These are phyloP conservation scores for Galbula dea DNA, from an alignment of 2,113 vertebrate genomes.

Conservation along the genomic window DNA sequence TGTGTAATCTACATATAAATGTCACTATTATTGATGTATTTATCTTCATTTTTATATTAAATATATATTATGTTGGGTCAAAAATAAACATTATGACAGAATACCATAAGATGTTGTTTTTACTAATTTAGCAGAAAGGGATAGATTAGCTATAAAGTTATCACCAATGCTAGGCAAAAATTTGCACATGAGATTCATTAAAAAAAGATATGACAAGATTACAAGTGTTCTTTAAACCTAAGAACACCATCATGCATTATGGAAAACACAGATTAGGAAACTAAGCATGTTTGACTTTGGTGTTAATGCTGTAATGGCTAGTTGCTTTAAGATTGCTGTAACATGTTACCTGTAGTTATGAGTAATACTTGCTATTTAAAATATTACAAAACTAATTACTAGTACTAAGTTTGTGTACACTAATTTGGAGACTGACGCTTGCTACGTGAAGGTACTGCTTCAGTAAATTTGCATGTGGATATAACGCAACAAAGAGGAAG, in stretches of 20 bases:
- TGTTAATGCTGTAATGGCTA: conserved; percentile 31
- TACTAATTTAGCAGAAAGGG: not conserved
- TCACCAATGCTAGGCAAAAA: not conserved
- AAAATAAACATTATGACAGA: not conserved
- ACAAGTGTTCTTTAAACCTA: not conserved
- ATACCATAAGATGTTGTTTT: not conserved
- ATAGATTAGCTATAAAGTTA: not conserved
- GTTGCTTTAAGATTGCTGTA: conserved; percentile 10
- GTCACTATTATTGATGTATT: not conserved
- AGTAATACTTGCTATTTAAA: conserved; percentile 32
- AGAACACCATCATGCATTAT: not conserved
- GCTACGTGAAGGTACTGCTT: not conserved
- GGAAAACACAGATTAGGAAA: conserved; percentile 5
- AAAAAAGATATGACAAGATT: not conserved
- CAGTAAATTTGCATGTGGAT: not conserved
- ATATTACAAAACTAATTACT: conserved; percentile 28
- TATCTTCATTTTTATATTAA: not conserved
- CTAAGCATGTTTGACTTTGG: not conserved
- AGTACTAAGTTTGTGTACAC: not conserved
- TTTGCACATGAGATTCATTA: not conserved
- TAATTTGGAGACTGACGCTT: not conserved
- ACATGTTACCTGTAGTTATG: not conserved
- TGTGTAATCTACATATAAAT: not conserved
- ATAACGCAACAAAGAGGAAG: not conserved
- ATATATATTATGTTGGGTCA: not conserved